phyloP scores from a whole-genome alignment of 2,797 vertebrate species.

The Gouania willdenowi region DNA sequence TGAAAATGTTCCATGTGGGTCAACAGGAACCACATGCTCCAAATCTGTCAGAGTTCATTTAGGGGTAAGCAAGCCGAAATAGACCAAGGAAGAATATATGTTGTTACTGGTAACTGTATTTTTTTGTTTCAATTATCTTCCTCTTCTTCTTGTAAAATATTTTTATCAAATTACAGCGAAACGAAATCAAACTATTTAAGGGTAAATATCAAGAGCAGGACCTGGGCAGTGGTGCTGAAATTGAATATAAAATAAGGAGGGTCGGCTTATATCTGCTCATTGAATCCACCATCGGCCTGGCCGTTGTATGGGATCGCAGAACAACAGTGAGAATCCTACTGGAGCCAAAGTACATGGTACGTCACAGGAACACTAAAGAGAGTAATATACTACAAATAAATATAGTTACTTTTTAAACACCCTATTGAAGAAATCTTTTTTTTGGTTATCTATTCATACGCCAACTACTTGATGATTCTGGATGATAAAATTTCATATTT shows the following conservation, averaged over 20 bases:
- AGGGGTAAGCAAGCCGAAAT: constrained; percentile 81
- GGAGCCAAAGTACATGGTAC: constrained; percentile 68
- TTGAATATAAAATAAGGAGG: constrained; percentile 51
- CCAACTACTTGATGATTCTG: no score
- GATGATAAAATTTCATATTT: no score
- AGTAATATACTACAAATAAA: no score
- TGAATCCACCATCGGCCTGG: constrained; percentile 66
- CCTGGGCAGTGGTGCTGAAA: constrained; percentile 7
- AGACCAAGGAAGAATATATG: no score
- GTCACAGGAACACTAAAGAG: no score
- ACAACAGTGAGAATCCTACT: constrained; percentile 71
- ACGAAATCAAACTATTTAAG: constrained; percentile 63
- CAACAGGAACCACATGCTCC: constrained; percentile 89
- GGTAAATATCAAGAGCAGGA: constrained; percentile 37
- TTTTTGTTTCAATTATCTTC: no score
- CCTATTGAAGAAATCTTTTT: no score
- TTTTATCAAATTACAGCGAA: constrained; percentile 59
- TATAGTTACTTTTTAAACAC: no score
- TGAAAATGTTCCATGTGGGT: constrained; percentile 91
- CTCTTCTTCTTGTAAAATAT: no score
- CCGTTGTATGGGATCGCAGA: constrained; percentile 76
- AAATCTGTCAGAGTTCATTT: constrained; percentile 86
- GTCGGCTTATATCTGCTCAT: constrained; percentile 70
- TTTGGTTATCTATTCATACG: no score
- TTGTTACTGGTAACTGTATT: no score